These are phyloP conservation scores for Coelopa pilipes DNA, from an alignment of 2,888 invertebrate species.

Conservation along the genomic window DNA sequence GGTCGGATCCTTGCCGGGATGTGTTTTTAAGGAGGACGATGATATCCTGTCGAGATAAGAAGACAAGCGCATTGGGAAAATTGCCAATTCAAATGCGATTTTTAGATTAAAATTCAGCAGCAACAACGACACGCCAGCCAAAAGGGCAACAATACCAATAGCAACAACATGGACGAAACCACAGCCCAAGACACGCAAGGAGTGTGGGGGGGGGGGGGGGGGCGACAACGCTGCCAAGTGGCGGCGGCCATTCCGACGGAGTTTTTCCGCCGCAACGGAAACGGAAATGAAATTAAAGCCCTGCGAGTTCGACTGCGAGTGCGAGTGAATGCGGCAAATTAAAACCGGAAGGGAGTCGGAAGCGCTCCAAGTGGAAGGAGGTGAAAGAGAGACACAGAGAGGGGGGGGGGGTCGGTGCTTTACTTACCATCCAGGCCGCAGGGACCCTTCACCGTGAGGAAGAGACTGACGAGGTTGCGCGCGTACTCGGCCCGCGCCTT, in stretches of 20 bases:
- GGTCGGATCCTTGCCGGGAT: neutral
- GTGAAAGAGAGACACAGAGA: no score
- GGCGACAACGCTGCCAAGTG: slow-evolving; percentile 3
- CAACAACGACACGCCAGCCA: slow-evolving; percentile 37
- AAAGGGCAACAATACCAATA: slow-evolving; percentile 38
- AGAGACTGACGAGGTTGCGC: slow-evolving; percentile 63
- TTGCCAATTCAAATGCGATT: slow-evolving; percentile 66
- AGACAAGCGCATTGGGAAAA: slow-evolving; percentile 63
- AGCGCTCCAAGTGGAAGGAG: no score
- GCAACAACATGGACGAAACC: neutral
- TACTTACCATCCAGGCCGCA: slow-evolving; percentile 62
- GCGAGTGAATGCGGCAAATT: neutral
- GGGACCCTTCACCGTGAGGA: slow-evolving; percentile 56
- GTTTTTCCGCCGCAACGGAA: slow-evolving; percentile 37
- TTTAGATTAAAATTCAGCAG: slow-evolving; percentile 50
- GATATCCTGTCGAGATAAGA: slow-evolving; percentile 43
- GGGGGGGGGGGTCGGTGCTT: neutral
- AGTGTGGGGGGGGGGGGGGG: neutral
- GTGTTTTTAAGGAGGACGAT: slow-evolving; percentile 35
- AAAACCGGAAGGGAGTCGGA: no score
- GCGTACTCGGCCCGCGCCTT: slow-evolving; percentile 63
- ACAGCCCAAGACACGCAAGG: no score
- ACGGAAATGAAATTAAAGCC: slow-evolving; percentile 53
- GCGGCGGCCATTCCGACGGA: neutral
- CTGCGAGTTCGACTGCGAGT: slow-evolving; percentile 5